These are phyloP conservation scores for Actinernus sp. DNA, from an alignment of 92 coral and sea anemone species.

Conservation along the genomic window DNA sequence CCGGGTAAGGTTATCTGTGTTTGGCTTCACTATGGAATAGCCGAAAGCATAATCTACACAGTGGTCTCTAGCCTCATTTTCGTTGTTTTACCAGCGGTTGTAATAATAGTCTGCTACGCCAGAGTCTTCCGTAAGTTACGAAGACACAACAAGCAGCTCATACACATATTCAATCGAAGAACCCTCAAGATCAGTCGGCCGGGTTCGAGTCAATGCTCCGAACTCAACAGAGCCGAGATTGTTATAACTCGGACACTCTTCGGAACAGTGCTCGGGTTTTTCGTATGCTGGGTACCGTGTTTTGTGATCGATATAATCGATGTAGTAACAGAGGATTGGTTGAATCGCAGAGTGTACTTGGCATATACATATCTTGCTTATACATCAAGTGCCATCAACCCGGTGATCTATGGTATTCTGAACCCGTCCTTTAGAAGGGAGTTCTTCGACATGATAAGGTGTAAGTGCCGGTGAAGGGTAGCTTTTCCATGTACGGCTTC, in stretches of 20 bases:
- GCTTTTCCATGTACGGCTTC: no score
- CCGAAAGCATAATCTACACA: slow-evolving; percentile 60
- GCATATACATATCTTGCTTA: slow-evolving; percentile 80
- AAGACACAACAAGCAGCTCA: slow-evolving; percentile 29
- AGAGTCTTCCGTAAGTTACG: slow-evolving; percentile 71
- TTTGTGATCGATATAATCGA: slow-evolving; percentile 75
- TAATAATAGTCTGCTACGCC: slow-evolving; percentile 59
- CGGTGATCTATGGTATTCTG: slow-evolving; percentile 79
- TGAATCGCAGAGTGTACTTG: slow-evolving; percentile 73
- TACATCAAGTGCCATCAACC: slow-evolving; percentile 82
- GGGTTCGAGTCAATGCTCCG: neutral
- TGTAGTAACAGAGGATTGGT: slow-evolving; percentile 54
- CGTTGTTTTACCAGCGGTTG: slow-evolving; percentile 72
- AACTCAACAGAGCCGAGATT: no score
- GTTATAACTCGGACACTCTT: slow-evolving; percentile 74
- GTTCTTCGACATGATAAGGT: slow-evolving; percentile 27
- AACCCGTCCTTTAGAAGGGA: slow-evolving; percentile 72
- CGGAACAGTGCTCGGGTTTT: slow-evolving; percentile 73
- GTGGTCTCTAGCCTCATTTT: slow-evolving; percentile 52
- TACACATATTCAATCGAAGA: neutral
- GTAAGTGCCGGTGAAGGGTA: no score
- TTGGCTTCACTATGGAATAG: slow-evolving; percentile 2
- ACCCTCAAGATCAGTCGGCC: neutral
- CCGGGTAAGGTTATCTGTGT: slow-evolving; percentile 84
- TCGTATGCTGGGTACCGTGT: slow-evolving; percentile 83